Conservation (phyloP, 2,113 vertebrate genomes). For the Pygathrix nemaeus region DNA sequence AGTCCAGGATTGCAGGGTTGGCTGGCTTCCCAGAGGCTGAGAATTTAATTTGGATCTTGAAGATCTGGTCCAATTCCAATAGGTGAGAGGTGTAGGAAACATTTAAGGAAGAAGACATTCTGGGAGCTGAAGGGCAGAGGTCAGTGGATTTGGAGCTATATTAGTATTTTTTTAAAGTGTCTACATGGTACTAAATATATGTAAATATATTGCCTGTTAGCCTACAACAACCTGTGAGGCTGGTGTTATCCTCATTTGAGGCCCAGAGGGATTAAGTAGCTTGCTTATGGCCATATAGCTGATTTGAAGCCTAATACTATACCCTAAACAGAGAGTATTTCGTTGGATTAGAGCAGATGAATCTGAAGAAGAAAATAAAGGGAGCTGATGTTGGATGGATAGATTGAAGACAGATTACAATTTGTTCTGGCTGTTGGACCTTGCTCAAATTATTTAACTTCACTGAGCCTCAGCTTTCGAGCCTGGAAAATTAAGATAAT, state of each 20-base stretch:
- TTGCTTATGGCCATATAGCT: background rate
- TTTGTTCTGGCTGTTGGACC: background rate
- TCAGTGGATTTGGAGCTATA: background rate
- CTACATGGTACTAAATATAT: background rate
- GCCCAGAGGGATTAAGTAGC: background rate
- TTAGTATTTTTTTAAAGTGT: background rate
- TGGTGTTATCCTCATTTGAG: background rate
- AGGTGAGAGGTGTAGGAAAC: constrained; percentile 13
- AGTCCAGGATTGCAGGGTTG: background rate
- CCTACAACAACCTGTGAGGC: background rate
- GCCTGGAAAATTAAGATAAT: constrained; percentile 21
- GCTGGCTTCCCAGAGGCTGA: constrained; percentile 20
- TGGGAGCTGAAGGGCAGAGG: background rate
- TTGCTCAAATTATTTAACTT: background rate
- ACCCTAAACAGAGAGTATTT: background rate
- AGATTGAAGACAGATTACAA: background rate
- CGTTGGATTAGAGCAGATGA: background rate
- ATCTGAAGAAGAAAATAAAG: background rate
- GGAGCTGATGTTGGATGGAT: background rate
- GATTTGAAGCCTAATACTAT: background rate
- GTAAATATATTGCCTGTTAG: background rate
- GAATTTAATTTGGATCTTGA: constrained; percentile 41
- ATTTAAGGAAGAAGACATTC: background rate
- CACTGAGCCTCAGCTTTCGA: background rate
- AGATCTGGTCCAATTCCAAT: background rate